Evolutionary conservation across 2,888 invertebrate genomes (phyloP), one percentile per base, ranked within the genome.

Genomic region (Petrolisthes cinctipes): DNA sequence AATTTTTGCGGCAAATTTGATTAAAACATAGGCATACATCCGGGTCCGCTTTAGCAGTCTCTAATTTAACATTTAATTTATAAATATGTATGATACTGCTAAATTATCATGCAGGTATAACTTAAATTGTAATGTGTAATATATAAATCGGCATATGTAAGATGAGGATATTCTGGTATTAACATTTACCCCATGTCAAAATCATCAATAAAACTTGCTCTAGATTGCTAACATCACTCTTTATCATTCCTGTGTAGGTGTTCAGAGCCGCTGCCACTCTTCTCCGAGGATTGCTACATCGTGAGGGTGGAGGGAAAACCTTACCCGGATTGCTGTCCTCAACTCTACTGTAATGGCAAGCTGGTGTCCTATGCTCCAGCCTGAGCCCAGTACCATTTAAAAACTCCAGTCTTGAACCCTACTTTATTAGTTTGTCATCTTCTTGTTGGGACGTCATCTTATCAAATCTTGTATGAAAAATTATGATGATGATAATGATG

Each of bases 321-420:
- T 0, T 90, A 83, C 84, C 90, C 90, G 23, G 82, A 90, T 56
- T 90, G 90, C 84, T 90, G 90, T 56, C 86, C 90, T 14, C 75
- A 84, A 61, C 90, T 90, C 66, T 86, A 82, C 84, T 90, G 90
- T 88, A 84, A 86, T 23, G 86, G 82, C 9, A 84, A 85, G 23
- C 66, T 83, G 57, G 87, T 87, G 4, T 87, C 87, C 57, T 87
- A 71, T 73, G 76, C 82, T 2, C 79, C 61, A 6, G 61, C 85
- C 56, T 84, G 17, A 37, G 37, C 2, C 37, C 37, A 37, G 1
- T 37, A 37, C 37, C 37, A 37, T 37, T 37, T 37, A 37, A 37
- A 37, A 37, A 37, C 37, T 37, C 37, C 37, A 37, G 37, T 37
- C 37, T 37, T 37, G 37, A 37, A 37, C 37, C 37, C 2, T 37